Evolutionary conservation across 2,888 invertebrate species (phyloP).

Genomic region (Melinaea marsaeus): DNA sequence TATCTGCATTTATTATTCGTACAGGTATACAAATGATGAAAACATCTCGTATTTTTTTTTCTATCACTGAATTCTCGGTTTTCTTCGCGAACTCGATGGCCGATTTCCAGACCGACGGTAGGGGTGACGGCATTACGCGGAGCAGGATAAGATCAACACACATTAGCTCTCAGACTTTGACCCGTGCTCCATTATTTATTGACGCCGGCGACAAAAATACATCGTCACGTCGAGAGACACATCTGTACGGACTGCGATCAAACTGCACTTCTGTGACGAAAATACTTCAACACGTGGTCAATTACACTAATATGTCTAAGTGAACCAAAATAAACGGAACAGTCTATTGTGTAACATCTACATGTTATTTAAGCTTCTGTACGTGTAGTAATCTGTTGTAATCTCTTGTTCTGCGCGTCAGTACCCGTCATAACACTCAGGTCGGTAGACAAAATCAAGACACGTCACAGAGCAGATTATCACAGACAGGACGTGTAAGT

Average conservation of each 20-base stretch:
- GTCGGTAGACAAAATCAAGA: slow-evolving; percentile 6
- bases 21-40: neutral
- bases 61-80: too few species aligned
- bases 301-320: neutral
- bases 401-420: neutral
- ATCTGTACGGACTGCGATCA: slow-evolving; percentile 24
- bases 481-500: neutral
- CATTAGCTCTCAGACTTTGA: slow-evolving; percentile 68
- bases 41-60: too few species aligned
- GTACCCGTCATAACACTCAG: neutral
- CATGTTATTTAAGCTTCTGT: too few species aligned
- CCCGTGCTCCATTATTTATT: slow-evolving; percentile 63
- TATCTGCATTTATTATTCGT: neutral
- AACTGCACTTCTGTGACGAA: slow-evolving; percentile 15
- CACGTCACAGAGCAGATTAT: slow-evolving; percentile 5
- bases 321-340: neutral
- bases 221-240: slow-evolving; percentile 42
- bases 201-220: slow-evolving; percentile 67
- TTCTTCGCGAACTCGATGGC: neutral
- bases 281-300: slow-evolving; percentile 18
- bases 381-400: neutral
- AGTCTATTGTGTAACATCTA: too few species aligned
- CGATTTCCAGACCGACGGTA: slow-evolving; percentile 36
- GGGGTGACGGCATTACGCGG: slow-evolving; percentile 44
- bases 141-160: slow-evolving; percentile 65